Conservation (phyloP, 2,797 vertebrate species). For the Catamblyrhynchus diadema region DNA sequence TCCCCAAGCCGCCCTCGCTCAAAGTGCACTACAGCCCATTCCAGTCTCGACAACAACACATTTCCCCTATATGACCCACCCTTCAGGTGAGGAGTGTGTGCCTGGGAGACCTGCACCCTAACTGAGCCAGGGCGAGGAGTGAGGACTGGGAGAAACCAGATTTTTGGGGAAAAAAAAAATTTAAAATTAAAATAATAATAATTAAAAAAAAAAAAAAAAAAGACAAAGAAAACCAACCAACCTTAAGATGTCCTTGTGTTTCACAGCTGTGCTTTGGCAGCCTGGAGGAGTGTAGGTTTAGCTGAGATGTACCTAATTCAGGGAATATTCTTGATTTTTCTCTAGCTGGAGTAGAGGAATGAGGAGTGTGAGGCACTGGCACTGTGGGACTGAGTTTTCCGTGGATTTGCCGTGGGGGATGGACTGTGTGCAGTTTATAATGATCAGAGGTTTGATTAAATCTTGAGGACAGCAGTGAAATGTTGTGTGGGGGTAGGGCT, state of each 20-base stretch:
- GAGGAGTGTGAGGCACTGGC: not conserved
- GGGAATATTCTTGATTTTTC: constrained; percentile 6
- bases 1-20: constrained; percentile 90
- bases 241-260: constrained; percentile 30
- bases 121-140: constrained; percentile 22
- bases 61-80: constrained; percentile 98
- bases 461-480: not conserved
- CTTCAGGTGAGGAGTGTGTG: constrained; percentile 90
- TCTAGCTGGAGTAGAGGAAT: not conserved
- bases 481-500: constrained; percentile 5
- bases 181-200: no score
- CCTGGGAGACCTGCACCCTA: constrained; percentile 71
- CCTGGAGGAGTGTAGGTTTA: not conserved
- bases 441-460: not conserved
- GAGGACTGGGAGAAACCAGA: not conserved
- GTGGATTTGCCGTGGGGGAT: constrained; percentile 54
- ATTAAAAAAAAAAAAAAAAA: not conserved
- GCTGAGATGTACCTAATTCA: not conserved
- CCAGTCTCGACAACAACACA: constrained; percentile 97
- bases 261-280: not conserved
- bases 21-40: constrained; percentile 95
- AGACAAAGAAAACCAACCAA: fast-evolving
- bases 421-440: not conserved
- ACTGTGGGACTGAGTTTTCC: constrained; percentile 46
- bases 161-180: not conserved